These are phyloP conservation scores for Stigmatopora nigra DNA, from an alignment of 2,113 vertebrate species.

Conservation along the genomic window DNA sequence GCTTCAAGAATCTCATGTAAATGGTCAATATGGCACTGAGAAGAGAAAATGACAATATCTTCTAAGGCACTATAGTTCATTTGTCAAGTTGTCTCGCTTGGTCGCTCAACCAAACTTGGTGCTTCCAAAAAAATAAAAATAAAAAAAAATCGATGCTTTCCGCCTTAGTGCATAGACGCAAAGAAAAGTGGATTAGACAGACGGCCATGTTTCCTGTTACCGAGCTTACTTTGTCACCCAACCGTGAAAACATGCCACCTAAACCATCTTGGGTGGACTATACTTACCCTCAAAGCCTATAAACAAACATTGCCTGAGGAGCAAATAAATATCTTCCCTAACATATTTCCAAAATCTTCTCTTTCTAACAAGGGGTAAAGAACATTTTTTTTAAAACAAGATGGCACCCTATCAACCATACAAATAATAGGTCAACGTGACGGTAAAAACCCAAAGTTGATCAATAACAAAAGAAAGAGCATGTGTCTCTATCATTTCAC, in stretches of 20 bases:
- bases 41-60: not conserved
- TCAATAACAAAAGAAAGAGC: constrained; percentile 8
- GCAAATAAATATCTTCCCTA: not conserved
- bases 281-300: not conserved
- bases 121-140: constrained; percentile 25
- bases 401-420: constrained; percentile 1
- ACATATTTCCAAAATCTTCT: not conserved
- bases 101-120: constrained; percentile 40
- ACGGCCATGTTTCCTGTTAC: constrained; percentile 39
- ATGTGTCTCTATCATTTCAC: constrained; percentile 6
- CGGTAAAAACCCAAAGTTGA: not conserved
- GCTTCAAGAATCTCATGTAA: not conserved
- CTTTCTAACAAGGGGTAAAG: not conserved
- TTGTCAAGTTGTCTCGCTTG: not conserved
- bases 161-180: constrained; percentile 47
- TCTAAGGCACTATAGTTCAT: constrained; percentile 65
- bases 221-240: not conserved
- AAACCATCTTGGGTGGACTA: not conserved
- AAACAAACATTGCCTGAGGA: not conserved
- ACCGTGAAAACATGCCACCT: not conserved
- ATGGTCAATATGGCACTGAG: not conserved
- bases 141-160: constrained; percentile 50
- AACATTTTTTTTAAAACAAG: not conserved
- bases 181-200: constrained; percentile 23
- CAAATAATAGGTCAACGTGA: not conserved